Conservation (phyloP, 2,888 invertebrate species). For the Lepetodrilus schrolli region DNA sequence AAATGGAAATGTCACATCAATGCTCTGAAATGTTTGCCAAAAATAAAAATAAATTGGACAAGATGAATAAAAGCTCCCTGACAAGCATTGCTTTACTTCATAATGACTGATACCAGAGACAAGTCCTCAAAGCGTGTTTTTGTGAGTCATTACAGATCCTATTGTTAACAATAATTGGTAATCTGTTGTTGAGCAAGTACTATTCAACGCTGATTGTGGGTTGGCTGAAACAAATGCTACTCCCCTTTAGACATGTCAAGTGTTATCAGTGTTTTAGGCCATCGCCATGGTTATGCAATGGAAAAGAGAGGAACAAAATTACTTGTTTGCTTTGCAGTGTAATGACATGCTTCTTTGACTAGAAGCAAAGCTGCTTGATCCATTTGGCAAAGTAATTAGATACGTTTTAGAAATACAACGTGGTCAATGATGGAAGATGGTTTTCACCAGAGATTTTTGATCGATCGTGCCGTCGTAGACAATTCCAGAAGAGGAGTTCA, state of each 20-base stretch:
- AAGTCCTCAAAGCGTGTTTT: neutral
- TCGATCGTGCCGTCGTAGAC: too few relatives aligned
- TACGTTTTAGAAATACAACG: too few relatives aligned
- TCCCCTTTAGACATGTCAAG: neutral
- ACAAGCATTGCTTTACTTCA: neutral
- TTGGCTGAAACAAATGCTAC: neutral
- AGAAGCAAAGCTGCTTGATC: too few relatives aligned
- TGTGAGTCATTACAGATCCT: slow-evolving; percentile 22
- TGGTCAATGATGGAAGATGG: too few relatives aligned
- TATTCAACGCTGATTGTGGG: slow-evolving; percentile 3
- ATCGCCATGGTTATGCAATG: too few relatives aligned
- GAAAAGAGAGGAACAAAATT: too few relatives aligned
- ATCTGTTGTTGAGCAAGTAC: slow-evolving; percentile 5
- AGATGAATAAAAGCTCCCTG: neutral
- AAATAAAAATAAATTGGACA: slow-evolving; percentile 25
- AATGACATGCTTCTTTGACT: too few relatives aligned
- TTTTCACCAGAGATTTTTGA: too few relatives aligned
- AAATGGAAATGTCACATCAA: neutral
- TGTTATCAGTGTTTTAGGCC: too few relatives aligned
- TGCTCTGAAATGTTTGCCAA: neutral
- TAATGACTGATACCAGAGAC: neutral
- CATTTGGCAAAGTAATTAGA: too few relatives aligned
- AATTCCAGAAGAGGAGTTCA: too few relatives aligned
- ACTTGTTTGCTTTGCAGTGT: too few relatives aligned
- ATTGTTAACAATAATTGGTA: slow-evolving; percentile 24